These are phyloP conservation scores for Atethmia centrago DNA, from an alignment of 2,888 invertebrate species.

Conservation along the genomic window DNA sequence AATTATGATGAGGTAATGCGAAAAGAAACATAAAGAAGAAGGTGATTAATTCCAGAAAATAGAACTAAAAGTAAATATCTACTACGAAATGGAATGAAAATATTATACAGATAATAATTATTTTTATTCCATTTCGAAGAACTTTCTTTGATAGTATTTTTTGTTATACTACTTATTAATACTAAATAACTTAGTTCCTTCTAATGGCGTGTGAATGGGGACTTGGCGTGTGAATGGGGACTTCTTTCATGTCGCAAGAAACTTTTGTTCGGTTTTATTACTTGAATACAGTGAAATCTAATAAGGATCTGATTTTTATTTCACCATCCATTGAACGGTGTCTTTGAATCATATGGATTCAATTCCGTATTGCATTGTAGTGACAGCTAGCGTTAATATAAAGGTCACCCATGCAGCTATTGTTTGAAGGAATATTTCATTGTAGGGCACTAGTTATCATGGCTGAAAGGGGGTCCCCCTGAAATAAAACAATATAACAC, in stretches of 20 bases:
- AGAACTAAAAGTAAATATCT: not conserved
- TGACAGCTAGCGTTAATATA: conserved; percentile 19
- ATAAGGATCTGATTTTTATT: conserved; percentile 17
- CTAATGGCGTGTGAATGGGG: not conserved
- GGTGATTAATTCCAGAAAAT: conserved; percentile 11
- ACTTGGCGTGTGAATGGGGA: conserved; percentile 3
- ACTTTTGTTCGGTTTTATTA: not conserved
- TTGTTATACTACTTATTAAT: not conserved
- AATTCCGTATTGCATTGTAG: conserved; percentile 1
- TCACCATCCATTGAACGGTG: conserved; percentile 10
- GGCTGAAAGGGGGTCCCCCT: not conserved
- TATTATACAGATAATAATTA: not conserved
- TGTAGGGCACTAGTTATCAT: conserved; percentile 17
- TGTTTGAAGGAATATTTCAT: conserved; percentile 28
- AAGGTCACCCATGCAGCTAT: conserved; percentile 10
- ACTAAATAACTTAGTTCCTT: not conserved
- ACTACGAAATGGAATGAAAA: conserved; percentile 30
- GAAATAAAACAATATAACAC: not conserved
- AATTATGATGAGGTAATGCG: conserved; percentile 8
- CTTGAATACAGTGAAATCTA: conserved; percentile 9
- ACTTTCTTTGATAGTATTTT: not conserved
- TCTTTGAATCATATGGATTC: not conserved
- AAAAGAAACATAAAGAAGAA: conserved; percentile 16
- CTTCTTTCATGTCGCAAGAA: not conserved
- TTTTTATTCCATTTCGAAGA: too few relatives aligned